Conservation (phyloP, 1,140 invertebrate genomes). For the Bombyx mandarina region DNA sequence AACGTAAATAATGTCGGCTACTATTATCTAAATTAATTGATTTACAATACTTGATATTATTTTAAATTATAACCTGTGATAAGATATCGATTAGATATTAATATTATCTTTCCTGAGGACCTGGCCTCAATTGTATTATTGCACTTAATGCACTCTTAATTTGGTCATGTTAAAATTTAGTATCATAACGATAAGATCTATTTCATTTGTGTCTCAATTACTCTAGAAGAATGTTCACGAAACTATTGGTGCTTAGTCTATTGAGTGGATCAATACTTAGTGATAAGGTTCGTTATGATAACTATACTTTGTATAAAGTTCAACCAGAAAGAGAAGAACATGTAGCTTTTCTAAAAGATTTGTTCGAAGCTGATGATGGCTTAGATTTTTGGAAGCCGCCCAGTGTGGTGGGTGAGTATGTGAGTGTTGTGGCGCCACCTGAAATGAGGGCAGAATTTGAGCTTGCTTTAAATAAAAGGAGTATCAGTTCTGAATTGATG, state of each 20-base stretch:
- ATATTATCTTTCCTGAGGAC: not conserved
- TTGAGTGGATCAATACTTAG: conserved; percentile 11
- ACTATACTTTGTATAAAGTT: conserved; percentile 44
- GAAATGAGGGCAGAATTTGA: conserved; percentile 30
- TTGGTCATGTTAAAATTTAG: too few species aligned
- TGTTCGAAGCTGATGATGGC: conserved; percentile 24
- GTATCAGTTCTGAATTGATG: conserved; percentile 33
- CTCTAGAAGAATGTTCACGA: conserved; percentile 20
- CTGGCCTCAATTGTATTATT: too few species aligned
- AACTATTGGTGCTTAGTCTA: conserved; percentile 25
- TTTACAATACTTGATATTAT: too few species aligned
- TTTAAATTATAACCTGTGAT: too few species aligned
- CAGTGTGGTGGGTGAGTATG: conserved; percentile 29
- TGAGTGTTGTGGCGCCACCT: conserved; percentile 43
- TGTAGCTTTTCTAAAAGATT: conserved; percentile 29
- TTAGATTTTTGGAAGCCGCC: conserved; percentile 39
- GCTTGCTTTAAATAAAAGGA: conserved; percentile 27
- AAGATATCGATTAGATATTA: not conserved
- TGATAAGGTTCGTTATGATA: conserved; percentile 42
- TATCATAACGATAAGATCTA: not conserved
- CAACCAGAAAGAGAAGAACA: conserved; percentile 34
- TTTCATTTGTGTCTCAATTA: not conserved
- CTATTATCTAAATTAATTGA: too few species aligned
- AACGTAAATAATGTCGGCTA: too few species aligned
- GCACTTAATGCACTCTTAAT: too few species aligned